Conservation (phyloP, 2,113 vertebrate species). For the Semnopithecus entellus region DNA sequence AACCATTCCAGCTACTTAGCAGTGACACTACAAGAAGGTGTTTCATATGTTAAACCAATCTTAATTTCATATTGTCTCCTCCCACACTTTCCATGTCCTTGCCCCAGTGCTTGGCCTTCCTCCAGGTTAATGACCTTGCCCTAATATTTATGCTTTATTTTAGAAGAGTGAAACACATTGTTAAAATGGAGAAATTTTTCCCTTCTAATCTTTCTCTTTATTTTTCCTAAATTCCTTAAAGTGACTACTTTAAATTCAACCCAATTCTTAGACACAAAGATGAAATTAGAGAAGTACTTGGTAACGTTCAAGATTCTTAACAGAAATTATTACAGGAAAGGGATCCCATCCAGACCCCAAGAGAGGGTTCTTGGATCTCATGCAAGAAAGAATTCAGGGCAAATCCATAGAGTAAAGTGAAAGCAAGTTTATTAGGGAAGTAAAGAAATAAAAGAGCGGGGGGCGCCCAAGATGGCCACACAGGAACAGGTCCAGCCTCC, state of each 20-base stretch:
- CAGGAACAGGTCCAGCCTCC: too few species aligned
- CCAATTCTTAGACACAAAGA: neutral
- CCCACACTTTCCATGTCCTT: neutral
- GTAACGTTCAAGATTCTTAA: neutral
- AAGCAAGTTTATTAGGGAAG: too few species aligned
- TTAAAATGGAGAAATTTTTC: constrained; percentile 66
- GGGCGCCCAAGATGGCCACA: too few species aligned
- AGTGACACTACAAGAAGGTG: neutral
- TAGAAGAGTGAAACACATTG: constrained; percentile 40
- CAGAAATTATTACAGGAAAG: too few species aligned
- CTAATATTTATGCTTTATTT: constrained; percentile 49
- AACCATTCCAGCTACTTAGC: neutral
- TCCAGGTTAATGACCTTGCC: constrained; percentile 52
- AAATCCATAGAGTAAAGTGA: too few species aligned
- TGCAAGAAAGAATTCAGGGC: too few species aligned
- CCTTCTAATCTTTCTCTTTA: constrained; percentile 18
- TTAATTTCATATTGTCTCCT: neutral
- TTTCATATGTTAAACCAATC: constrained; percentile 41
- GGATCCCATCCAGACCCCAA: too few species aligned
- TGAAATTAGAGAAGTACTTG: neutral
- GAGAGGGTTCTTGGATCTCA: too few species aligned
- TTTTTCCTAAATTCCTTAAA: constrained; percentile 38
- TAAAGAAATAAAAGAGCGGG: too few species aligned
- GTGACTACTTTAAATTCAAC: neutral
- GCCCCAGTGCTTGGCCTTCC: neutral